Evolutionary conservation across 2,797 vertebrate species (phyloP), one percentile per base, ranked within the genome.

Genomic region (Coracias cyanogaster): DNA sequence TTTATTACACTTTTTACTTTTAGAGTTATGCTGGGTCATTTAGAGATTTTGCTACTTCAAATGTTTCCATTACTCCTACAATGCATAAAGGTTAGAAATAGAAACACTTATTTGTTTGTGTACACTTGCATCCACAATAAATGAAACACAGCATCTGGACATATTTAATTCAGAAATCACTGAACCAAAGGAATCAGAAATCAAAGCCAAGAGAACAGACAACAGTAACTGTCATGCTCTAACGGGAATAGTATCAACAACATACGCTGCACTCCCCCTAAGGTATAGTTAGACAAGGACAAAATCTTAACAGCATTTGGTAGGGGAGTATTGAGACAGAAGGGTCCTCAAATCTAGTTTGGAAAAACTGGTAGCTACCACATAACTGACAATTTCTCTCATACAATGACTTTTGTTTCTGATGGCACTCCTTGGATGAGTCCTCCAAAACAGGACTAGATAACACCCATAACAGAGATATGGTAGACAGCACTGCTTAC

Each of bases 111-210:
- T 46, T 84, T 76, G 33, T 55, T 71, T 88, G 46, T 84, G 72
- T 93, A 88, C 58, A 62, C 49, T 25, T 41, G 62, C 43, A 67
- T 37, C 46, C 48, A 86, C 43, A 69, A 49, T 70, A 84, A 90
- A 94, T 79, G 89, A 83, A 95, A 91, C 73, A 81, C 35, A 64
- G 64, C 90, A 86, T 96, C 93, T 96, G 92, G 90, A 80, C 22
- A 64, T 52, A 92, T 66, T 95, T 90, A 89, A 96, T 96, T 93
- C 58, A 51, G 55, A 95, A 96, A 79, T 70, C 86, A 85, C 61
- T 94, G 89, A 94, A 95, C 89, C 88, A 88, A 58, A 94, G 37
- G 73, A 94, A 94, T 57, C 11, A 7, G 58, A 93, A 94, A 88
- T 91, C 89, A 93, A 86, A 94, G 87, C 85, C 91, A 95, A 79